phyloP scores from a whole-genome alignment of 2,888 invertebrate species.

The Diarsia rubi region DNA sequence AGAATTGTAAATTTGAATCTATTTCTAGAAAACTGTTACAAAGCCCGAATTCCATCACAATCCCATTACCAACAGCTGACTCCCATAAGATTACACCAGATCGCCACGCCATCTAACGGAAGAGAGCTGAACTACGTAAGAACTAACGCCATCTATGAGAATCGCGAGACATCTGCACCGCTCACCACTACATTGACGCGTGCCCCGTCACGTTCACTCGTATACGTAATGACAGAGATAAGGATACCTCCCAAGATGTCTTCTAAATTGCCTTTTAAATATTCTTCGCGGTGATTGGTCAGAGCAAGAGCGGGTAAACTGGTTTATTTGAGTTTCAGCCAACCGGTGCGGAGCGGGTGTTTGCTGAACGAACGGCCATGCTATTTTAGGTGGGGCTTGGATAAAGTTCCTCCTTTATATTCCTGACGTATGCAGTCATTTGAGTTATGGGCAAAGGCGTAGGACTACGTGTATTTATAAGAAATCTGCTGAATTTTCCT shows the following conservation, averaged over 20 bases:
- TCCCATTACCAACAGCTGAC: constrained; percentile 76
- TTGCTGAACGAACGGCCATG: constrained; percentile 84
- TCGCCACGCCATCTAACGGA: constrained; percentile 77
- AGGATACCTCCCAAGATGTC: constrained; percentile 79
- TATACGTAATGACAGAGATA: constrained; percentile 80
- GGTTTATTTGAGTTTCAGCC: constrained; percentile 81
- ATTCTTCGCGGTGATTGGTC: constrained; percentile 85
- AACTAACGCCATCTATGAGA: constrained; percentile 82
- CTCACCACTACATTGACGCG: constrained; percentile 76
- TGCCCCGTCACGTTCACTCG: constrained; percentile 78
- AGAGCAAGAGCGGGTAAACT: constrained; percentile 77
- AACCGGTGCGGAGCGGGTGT: constrained; percentile 79
- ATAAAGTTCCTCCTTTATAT: constrained; percentile 88
- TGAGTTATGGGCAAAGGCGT: constrained; percentile 88
- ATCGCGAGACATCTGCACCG: constrained; percentile 55
- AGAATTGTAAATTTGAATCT: constrained; percentile 30
- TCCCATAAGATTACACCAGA: constrained; percentile 61
- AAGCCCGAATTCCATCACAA: constrained; percentile 68
- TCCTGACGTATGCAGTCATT: constrained; percentile 89
- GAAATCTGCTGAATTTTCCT: constrained; percentile 82
- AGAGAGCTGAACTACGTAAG: constrained; percentile 74
- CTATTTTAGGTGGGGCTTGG: constrained; percentile 87
- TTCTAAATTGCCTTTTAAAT: constrained; percentile 83
- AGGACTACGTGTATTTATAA: constrained; percentile 85
- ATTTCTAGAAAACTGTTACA: constrained; percentile 45